Percentiles rank a stretch among this genome's conserved stretches.
Conservation (phyloP, 2,888 invertebrate genomes). For the Galeruca laticollis region DNA sequence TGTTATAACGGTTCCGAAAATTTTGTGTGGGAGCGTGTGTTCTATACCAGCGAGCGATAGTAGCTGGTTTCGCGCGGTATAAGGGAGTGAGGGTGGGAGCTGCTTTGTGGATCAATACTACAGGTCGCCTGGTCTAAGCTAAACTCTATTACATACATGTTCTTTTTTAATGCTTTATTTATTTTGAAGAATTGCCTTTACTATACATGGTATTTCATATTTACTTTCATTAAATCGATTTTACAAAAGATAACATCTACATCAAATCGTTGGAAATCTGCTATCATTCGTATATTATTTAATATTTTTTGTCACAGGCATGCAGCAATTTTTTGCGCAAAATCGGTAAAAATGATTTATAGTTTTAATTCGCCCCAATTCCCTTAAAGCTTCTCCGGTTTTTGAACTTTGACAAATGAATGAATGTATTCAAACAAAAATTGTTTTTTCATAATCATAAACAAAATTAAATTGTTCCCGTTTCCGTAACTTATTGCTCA, state of each 20-base stretch:
- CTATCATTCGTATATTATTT: neutral
- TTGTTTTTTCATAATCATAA: no score
- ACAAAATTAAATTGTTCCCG: no score
- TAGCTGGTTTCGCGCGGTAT: slow-evolving; percentile 46
- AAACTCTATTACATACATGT: slow-evolving; percentile 43
- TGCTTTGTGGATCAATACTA: slow-evolving; percentile 64
- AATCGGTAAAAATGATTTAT: neutral
- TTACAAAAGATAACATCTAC: neutral
- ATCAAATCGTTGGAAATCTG: no score
- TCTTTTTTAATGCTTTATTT: slow-evolving; percentile 48
- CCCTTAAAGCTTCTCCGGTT: neutral
- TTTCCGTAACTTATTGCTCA: no score
- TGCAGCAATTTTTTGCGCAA: neutral
- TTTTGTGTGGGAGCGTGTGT: slow-evolving; percentile 19
- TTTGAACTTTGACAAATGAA: neutral
- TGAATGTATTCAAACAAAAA: no score
- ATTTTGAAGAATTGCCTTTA: neutral
- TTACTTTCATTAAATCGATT: neutral
- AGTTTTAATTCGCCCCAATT: neutral
- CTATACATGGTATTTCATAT: neutral
- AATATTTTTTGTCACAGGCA: neutral
- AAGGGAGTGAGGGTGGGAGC: slow-evolving; percentile 52
- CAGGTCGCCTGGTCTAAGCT: slow-evolving; percentile 63
- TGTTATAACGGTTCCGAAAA: slow-evolving; percentile 12
- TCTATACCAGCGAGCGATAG: slow-evolving; percentile 36